Evolutionary conservation across 2,113 vertebrate species (phyloP).

Genomic region (Progne subis): DNA sequence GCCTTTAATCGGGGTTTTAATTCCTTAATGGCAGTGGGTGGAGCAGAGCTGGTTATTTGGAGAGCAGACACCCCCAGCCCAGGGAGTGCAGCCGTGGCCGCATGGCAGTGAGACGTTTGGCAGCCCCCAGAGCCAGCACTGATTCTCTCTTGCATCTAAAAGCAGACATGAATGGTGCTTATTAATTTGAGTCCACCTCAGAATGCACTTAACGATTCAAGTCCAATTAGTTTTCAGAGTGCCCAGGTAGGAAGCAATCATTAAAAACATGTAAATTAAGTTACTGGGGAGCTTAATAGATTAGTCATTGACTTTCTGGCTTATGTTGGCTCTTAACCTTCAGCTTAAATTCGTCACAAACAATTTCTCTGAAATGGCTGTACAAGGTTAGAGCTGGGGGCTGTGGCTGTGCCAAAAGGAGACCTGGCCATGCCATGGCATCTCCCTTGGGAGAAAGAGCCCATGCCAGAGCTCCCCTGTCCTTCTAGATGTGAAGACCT

Average conservation of each 20-base stretch:
- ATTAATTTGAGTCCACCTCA: constrained; percentile 13
- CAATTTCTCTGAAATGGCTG: constrained; percentile 32
- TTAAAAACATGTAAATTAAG: constrained; percentile 79
- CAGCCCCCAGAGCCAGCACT: background rate
- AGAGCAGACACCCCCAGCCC: background rate
- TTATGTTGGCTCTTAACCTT: constrained; percentile 68
- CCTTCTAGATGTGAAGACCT: background rate
- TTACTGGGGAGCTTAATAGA: constrained; percentile 74
- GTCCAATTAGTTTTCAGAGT: constrained; percentile 58
- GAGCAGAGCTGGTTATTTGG: background rate
- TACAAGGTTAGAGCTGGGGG: background rate
- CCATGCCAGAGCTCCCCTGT: background rate
- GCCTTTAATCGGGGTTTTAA: constrained; percentile 15
- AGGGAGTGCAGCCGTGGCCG: background rate
- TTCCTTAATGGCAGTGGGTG: constrained; percentile 23
- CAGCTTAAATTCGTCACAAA: constrained; percentile 70
- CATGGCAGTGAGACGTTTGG: background rate
- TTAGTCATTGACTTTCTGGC: constrained; percentile 71
- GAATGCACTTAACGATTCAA: constrained; percentile 22
- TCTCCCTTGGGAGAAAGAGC: background rate
- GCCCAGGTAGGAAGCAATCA: constrained; percentile 69
- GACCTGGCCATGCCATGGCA: rapidly evolving
- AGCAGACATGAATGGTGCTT: background rate
- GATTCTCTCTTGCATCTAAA: constrained; percentile 47
- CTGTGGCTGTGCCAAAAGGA: rapidly evolving